A percentile compares a stretch with the other conserved stretches of the same genome.
Conservation (phyloP, 1,140 invertebrate genomes). For the Drosophila willistoni region DNA sequence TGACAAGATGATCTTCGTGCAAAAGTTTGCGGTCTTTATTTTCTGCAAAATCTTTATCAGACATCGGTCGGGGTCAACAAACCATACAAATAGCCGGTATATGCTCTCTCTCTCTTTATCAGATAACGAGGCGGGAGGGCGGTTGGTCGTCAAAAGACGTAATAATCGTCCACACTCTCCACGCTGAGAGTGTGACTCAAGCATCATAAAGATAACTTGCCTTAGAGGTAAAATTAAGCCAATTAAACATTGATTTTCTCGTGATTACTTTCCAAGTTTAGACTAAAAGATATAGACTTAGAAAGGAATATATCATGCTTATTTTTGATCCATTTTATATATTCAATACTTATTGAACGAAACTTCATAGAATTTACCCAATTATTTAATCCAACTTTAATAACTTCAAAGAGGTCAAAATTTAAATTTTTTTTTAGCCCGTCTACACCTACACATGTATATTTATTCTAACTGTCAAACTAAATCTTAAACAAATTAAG, state of each 20-base stretch:
- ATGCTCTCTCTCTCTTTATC: slow-evolving; percentile 55
- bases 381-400: too few relatives aligned
- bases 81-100: slow-evolving; percentile 47
- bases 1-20: slow-evolving; percentile 70
- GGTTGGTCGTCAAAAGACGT: slow-evolving; percentile 28
- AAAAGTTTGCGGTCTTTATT: slow-evolving; percentile 55
- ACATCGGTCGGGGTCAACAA: slow-evolving; percentile 61
- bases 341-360: too few relatives aligned
- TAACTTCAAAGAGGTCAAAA: too few relatives aligned
- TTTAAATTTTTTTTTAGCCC: too few relatives aligned
- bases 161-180: slow-evolving; percentile 23
- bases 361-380: too few relatives aligned
- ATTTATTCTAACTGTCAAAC: too few relatives aligned
- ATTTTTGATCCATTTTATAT: too few relatives aligned
- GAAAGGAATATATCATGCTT: too few relatives aligned
- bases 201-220: slow-evolving; percentile 59
- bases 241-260: slow-evolving; percentile 53
- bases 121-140: slow-evolving; percentile 68
- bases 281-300: not conserved
- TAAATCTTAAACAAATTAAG: too few relatives aligned
- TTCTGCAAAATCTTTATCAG: slow-evolving; percentile 73
- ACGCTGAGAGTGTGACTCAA: slow-evolving; percentile 61
- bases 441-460: too few relatives aligned
- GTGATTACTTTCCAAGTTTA: slow-evolving; percentile 38
- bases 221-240: slow-evolving; percentile 60